A percentile compares a stretch with the other conserved stretches of the same genome.
Evolutionary conservation across 2,113 vertebrate species (phyloP).

Genomic region (Syngnathus floridae): DNA sequence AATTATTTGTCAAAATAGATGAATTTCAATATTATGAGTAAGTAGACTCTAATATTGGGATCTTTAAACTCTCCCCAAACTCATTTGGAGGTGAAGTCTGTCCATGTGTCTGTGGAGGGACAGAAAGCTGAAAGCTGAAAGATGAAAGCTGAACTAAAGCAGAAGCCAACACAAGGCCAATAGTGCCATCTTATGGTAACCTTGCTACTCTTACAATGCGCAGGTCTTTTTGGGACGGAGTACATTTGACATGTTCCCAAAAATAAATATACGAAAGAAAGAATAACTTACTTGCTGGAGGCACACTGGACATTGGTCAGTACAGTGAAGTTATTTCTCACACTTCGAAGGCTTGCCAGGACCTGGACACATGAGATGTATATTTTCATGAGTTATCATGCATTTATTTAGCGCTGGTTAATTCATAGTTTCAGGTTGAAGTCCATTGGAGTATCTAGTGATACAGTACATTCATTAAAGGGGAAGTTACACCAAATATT

Average conservation of each 20-base stretch:
- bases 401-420: neutral
- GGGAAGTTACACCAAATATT: too few relatives aligned
- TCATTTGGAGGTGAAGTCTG: too few relatives aligned
- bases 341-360: conserved; percentile 90
- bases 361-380: conserved; percentile 66
- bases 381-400: neutral
- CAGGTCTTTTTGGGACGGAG: neutral
- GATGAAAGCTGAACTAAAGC: too few relatives aligned
- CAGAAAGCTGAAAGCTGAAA: too few relatives aligned
- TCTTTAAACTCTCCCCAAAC: too few relatives aligned
- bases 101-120: too few relatives aligned
- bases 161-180: conserved; percentile 2
- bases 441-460: neutral
- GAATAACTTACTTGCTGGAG: conserved; percentile 84
- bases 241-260: too few relatives aligned
- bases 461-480: neutral
- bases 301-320: conserved; percentile 92
- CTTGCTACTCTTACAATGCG: neutral
- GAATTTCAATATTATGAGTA: too few relatives aligned
- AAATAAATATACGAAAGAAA: neutral
- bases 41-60: too few relatives aligned
- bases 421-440: neutral
- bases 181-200: conserved; percentile 27
- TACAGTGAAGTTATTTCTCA: conserved; percentile 93
- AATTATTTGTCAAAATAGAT: neutral